phyloP scores from a whole-genome alignment of 2,113 vertebrate genomes.

The Varanus salvator region DNA sequence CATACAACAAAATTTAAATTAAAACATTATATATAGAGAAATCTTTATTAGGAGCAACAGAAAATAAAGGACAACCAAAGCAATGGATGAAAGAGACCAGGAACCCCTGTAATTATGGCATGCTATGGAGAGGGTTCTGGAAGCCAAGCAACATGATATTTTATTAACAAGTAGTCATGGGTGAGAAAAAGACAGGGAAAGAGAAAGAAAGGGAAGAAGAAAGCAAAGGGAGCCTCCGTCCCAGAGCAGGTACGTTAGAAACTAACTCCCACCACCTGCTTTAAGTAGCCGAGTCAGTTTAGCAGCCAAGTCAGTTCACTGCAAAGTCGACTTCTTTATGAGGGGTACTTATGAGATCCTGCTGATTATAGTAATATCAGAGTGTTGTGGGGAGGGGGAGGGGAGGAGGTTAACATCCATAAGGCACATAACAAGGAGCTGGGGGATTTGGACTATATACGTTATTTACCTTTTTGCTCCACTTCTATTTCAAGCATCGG shows the following conservation, averaged over 20 bases:
- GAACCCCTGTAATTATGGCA: constrained; percentile 93
- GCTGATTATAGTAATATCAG: constrained; percentile 86
- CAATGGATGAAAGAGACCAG: constrained; percentile 85
- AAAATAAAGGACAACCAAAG: constrained; percentile 85
- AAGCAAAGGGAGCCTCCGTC: constrained; percentile 75
- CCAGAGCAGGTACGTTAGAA: constrained; percentile 84
- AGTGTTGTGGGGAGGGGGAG: constrained; percentile 83
- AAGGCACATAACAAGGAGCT: constrained; percentile 99
- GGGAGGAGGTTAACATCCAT: constrained; percentile 92
- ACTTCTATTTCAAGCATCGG: constrained; percentile 99
- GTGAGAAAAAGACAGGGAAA: constrained; percentile 82
- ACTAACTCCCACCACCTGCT: constrained; percentile 88
- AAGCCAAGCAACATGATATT: constrained; percentile 94
- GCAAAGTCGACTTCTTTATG: constrained; percentile 83
- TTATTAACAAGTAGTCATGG: constrained; percentile 88
- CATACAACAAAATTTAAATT: constrained; percentile 74
- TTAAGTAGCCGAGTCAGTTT: constrained; percentile 83
- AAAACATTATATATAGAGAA: constrained; percentile 74
- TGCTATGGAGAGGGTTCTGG: constrained; percentile 93
- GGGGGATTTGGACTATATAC: constrained; percentile 91
- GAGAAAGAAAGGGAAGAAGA: constrained; percentile 77
- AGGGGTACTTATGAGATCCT: constrained; percentile 84
- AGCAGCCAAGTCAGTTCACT: constrained; percentile 83
- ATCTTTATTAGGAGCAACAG: constrained; percentile 77
- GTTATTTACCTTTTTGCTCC: constrained; percentile 99